Conservation (phyloP, 2,797 vertebrate genomes). For the Sebastes dallii region DNA sequence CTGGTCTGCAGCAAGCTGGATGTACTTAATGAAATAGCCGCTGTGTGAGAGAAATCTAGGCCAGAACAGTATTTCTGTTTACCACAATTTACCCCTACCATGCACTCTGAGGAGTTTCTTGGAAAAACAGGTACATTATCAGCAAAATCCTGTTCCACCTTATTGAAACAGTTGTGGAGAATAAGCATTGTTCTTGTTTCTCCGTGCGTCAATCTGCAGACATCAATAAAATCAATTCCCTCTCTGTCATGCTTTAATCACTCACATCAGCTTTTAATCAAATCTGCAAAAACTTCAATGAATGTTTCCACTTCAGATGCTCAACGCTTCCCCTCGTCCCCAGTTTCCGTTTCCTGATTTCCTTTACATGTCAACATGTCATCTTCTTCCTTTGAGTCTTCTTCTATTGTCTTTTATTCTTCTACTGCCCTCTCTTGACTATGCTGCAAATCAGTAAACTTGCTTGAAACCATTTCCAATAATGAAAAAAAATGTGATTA, state of each 20-base stretch:
- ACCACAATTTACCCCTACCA: conserved; percentile 50
- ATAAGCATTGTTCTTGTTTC: conserved; percentile 23
- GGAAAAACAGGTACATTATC: conserved; percentile 42
- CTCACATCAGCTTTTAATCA: conserved; percentile 56
- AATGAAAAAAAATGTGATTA: conserved; percentile 1
- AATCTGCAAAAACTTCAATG: conserved; percentile 54
- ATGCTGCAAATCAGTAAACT: conserved; percentile 26
- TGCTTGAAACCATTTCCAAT: conserved; percentile 22
- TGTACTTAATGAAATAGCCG: conserved; percentile 63
- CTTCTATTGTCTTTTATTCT: conserved; percentile 4
- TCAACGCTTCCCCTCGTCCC: not conserved
- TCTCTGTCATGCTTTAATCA: conserved; percentile 49
- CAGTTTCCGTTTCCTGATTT: conserved; percentile 47
- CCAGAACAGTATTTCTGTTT: conserved; percentile 61
- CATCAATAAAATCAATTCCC: conserved; percentile 41
- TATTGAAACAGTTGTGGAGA: conserved; percentile 27
- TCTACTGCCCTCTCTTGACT: not conserved
- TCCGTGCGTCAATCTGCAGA: conserved; percentile 2
- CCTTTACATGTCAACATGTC: conserved; percentile 37
- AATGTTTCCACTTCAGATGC: conserved; percentile 22
- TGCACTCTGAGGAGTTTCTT: conserved; percentile 29
- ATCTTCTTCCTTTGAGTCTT: conserved; percentile 8
- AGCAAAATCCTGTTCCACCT: conserved; percentile 28
- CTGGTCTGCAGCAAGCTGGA: conserved; percentile 49
- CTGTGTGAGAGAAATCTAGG: conserved; percentile 58